Conservation (phyloP, 2,888 invertebrate genomes). For the Hyppa rectilinea region DNA sequence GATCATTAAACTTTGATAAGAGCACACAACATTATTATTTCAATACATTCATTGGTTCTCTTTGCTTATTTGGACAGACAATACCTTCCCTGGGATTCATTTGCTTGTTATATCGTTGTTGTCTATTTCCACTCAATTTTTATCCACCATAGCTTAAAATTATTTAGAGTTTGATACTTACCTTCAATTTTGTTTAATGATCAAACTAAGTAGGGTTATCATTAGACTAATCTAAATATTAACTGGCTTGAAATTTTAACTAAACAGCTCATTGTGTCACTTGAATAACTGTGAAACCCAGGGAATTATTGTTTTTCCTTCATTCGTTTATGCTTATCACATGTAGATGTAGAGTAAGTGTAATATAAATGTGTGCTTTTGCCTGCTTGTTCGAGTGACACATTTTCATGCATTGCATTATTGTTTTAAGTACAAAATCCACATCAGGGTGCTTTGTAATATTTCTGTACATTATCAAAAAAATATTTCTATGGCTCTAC, state of each 20-base stretch:
- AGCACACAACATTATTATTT: not conserved
- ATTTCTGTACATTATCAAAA: not conserved
- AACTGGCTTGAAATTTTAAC: not conserved
- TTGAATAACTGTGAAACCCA: not conserved
- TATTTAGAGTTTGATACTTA: not conserved
- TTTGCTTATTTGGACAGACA: not conserved
- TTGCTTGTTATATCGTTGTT: not conserved
- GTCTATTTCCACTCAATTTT: not conserved
- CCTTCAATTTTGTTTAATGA: not conserved
- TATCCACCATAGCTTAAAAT: not conserved
- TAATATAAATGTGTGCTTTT: constrained; percentile 3
- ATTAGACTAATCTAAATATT: too few species aligned
- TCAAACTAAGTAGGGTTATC: not conserved
- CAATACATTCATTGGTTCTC: not conserved
- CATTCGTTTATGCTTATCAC: not conserved
- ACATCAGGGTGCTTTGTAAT: not conserved
- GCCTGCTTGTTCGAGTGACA: constrained; percentile 44
- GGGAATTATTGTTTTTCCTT: not conserved
- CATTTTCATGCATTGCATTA: constrained; percentile 28
- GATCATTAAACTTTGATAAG: constrained; percentile 7
- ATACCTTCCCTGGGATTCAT: not conserved
- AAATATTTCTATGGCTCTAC: not conserved
- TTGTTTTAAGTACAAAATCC: not conserved
- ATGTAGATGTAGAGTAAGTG: not conserved
- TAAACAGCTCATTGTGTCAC: not conserved